Conservation (phyloP, 2,113 vertebrate species). For the Sminthopsis crassicaudata region DNA sequence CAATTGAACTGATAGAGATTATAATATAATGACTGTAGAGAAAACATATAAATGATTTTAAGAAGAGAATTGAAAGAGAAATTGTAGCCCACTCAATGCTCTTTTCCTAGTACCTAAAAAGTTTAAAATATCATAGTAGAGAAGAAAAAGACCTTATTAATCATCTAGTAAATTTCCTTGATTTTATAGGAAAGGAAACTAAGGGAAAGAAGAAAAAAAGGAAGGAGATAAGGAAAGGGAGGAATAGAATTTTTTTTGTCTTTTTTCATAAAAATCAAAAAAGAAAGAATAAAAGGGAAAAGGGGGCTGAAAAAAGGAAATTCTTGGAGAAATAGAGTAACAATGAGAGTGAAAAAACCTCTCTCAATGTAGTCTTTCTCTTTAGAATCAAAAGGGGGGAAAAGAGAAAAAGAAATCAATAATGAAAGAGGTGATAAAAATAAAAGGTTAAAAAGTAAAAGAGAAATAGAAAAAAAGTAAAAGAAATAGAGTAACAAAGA, state of each 20-base stretch:
- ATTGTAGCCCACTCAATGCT: not conserved
- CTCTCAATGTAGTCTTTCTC: not conserved
- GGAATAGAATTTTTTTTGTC: not conserved
- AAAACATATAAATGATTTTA: not conserved
- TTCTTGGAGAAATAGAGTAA: not conserved
- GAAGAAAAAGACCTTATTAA: not conserved
- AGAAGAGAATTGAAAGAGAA: not conserved
- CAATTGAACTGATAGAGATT: not conserved
- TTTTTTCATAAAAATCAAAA: not conserved
- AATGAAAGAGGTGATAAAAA: not conserved
- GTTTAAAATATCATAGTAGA: not conserved
- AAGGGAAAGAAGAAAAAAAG: not conserved
- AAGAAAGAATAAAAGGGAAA: not conserved
- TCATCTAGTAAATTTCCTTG: not conserved
- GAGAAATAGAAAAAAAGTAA: not conserved
- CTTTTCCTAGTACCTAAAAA: not conserved
- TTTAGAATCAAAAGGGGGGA: not conserved
- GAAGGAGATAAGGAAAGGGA: not conserved
- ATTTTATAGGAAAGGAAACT: not conserved
- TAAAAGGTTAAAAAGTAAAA: not conserved
- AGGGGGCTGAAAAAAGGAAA: not conserved
- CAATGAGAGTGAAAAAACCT: not conserved
- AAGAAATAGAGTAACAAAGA: not conserved
- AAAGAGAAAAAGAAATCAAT: not conserved
- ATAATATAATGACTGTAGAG: not conserved